Base-by-base conservation (phyloP, 2,888 invertebrate genomes). In the Crocallis elinguaria region DNA sequence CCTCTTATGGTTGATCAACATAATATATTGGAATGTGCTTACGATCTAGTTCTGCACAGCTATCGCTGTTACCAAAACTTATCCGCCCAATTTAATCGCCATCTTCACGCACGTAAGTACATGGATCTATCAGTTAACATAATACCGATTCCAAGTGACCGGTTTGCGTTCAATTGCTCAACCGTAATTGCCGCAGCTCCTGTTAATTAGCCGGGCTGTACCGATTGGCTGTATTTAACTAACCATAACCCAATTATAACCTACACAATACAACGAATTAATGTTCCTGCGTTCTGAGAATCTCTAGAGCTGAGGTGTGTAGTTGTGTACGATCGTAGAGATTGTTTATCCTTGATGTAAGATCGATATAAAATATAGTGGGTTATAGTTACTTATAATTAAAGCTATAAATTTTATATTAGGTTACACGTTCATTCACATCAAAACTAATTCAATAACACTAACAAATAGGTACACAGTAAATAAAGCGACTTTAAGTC, bases 401-500 rank as follows among this genome's bases (percentile, higher is more conserved):
- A n/a, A n/a, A n/a, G n/a, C n/a, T n/a, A n/a, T n/a, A n/a, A n/a
- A n/a, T n/a, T n/a, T n/a, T n/a, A n/a, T n/a, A n/a, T n/a, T n/a
- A n/a, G n/a, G n/a, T n/a, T n/a, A n/a, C n/a, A n/a, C n/a, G n/a
- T n/a, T n/a, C n/a, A n/a, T n/a, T n/a, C n/a, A n/a, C n/a, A n/a
- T n/a, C n/a, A n/a, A n/a, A n/a, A n/a, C n/a, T n/a, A n/a, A n/a
- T n/a, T n/a, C 8, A 27, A 27, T 27, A 16, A 14, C 14, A 14
- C 7, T 8, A 32, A 29, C 36, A 36, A n/a, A 12, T 12, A 30
- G 3, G 6, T 1, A 25, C 19, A 45, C 58, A 49, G 66, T 73
- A 73, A 75, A 79, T 80, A 76, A 80, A 75, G 67, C 69, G 75
- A 67, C 70, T 73, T 70, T 57, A 72, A 73, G 76, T 64, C 66